Evolutionary conservation across 2,113 vertebrate species (phyloP), one percentile per base, ranked within the genome.

Genomic region (Rhinolophus ferrumequinum): DNA sequence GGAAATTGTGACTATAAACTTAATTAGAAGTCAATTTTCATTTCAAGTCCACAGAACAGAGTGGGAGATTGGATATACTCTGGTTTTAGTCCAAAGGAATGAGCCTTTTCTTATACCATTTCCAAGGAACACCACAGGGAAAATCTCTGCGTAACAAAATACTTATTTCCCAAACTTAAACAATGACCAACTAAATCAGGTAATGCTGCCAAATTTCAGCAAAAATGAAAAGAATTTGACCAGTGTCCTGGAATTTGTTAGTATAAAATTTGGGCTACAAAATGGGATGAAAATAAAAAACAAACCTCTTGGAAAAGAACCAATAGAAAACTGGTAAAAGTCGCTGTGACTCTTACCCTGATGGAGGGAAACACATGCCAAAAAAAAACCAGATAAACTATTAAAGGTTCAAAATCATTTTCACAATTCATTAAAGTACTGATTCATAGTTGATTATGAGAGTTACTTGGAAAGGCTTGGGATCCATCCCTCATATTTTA

Each of bases 101-200:
- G 14, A 62, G 52, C 19, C n/a, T 75, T 85, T 66, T 64, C 54
- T 66, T 66, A 70, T 44, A 64, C n/a, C 21, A 84, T 93, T 88
- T 88, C 24, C 83, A 92, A 92, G 81, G 56, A 88, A 12, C 16
- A 47, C 41, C 6, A 13, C 35, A 88, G 10, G 64, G 12, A 94
- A 97, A 92, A 82, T 86, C 28, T 83, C 47, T 85, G 16, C 66
- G 16, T 72, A 69, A 86, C 30, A 84, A 90, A 91, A 84, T 88
- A 26, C 8, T 89, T 24, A n/a, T 85, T 92, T 38, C 24, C 15
- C 60, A 75, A 95, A 89, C 22, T 69, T 72, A 13, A 60, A 79
- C 33, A 70, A 28, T 60, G n/a, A 75, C 18, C 82, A 67, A 73
- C 9, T 79, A 77, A 95, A 82, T 41, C 47, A 88, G n/a, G 2